phyloP scores from a whole-genome alignment of 2,113 vertebrate species.

The Mustelus asterias region DNA sequence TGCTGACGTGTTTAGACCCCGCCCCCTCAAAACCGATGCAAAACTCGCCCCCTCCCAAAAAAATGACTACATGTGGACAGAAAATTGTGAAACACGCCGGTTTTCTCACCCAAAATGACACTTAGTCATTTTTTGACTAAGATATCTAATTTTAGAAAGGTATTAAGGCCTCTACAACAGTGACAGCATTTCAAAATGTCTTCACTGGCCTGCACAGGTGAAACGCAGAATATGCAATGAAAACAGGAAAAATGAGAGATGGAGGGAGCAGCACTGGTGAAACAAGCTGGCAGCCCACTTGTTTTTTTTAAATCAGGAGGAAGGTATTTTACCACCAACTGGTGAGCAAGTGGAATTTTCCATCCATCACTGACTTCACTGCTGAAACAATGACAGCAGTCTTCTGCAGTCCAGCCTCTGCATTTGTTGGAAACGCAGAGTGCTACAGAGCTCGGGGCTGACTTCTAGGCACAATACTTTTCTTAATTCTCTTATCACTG shows the following conservation, averaged over 20 bases:
- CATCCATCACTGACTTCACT: background rate
- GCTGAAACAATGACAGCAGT: background rate
- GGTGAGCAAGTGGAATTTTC: background rate
- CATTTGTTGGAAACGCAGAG: background rate
- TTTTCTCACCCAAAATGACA: too few relatives aligned
- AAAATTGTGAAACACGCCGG: too few relatives aligned
- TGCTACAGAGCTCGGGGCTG: background rate
- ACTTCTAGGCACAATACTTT: background rate
- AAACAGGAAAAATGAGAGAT: background rate
- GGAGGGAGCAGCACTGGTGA: background rate
- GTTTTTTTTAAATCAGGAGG: background rate
- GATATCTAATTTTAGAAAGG: background rate
- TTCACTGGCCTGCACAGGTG: background rate
- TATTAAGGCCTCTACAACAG: background rate
- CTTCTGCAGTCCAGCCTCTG: background rate
- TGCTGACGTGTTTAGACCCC: too few relatives aligned
- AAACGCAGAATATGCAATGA: background rate
- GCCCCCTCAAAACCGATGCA: too few relatives aligned
- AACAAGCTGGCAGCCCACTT: background rate
- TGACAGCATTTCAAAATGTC: background rate
- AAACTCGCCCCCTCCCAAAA: too few relatives aligned
- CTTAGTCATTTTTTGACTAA: background rate
- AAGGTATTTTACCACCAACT: slow-evolving; percentile 1
- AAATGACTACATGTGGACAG: too few relatives aligned
- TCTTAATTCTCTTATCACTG: background rate